A percentile compares a stretch with the other conserved stretches of the same genome.
Conservation (phyloP, 2,888 invertebrate species). For the Palloptera scutellata region DNA sequence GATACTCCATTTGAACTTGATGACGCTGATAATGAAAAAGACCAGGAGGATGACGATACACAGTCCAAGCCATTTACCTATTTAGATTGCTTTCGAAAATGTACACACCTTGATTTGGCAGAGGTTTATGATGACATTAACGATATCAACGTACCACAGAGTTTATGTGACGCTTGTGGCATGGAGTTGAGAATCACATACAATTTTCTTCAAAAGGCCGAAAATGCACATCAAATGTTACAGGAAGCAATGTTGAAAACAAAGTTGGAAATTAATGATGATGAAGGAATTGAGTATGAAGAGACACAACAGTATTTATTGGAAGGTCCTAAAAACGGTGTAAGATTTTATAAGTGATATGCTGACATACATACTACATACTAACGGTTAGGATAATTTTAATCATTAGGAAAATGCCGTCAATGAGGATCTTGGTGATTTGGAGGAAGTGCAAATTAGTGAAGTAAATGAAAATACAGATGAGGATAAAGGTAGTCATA, state of each 20-base stretch:
- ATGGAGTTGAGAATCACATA: conserved; percentile 42
- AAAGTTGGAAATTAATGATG: not conserved
- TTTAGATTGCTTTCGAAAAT: conserved; percentile 44
- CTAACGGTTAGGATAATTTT: too few relatives aligned
- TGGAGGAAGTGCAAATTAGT: too few relatives aligned
- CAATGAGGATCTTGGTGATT: too few relatives aligned
- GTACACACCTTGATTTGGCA: conserved; percentile 41
- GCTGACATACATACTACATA: too few relatives aligned
- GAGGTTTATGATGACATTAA: conserved; percentile 29
- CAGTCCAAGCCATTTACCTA: conserved; percentile 36
- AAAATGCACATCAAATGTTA: conserved; percentile 38
- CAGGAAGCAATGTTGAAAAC: conserved; percentile 18
- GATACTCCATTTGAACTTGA: conserved; percentile 40
- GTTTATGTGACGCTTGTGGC: conserved; percentile 42
- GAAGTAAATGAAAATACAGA: conserved; percentile 19
- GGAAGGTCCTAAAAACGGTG: conserved; percentile 14
- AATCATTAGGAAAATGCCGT: too few relatives aligned
- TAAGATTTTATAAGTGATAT: not conserved
- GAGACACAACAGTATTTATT: conserved; percentile 23
- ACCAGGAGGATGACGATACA: not conserved
- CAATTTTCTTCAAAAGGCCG: conserved; percentile 44
- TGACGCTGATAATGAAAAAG: not conserved
- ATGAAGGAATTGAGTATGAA: conserved; percentile 23
- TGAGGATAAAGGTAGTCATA: not conserved
- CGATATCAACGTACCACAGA: conserved; percentile 29